A percentile compares a stretch with the other conserved stretches of the same genome.
These are phyloP conservation scores for Luperina testacea DNA, from an alignment of 2,888 invertebrate species.

Conservation along the genomic window DNA sequence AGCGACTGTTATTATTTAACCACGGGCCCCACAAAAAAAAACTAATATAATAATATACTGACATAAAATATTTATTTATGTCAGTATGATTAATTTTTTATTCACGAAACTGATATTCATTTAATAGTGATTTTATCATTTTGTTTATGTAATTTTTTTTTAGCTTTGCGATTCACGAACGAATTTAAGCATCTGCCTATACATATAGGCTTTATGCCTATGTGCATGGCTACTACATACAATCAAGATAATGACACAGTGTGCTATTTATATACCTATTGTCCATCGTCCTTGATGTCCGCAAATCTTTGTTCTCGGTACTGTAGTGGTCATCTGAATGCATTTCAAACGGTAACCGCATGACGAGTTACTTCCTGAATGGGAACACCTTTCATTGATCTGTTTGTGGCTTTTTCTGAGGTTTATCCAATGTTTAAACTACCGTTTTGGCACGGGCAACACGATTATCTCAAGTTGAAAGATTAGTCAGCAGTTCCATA, in stretches of 20 bases:
- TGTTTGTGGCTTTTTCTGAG: neutral
- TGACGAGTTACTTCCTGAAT: constrained; percentile 32
- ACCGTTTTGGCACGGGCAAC: neutral
- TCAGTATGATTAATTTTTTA: too few species aligned
- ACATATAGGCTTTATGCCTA: neutral
- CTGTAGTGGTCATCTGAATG: constrained; percentile 27
- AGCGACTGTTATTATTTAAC: too few species aligned
- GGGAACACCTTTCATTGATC: neutral
- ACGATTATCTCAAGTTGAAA: neutral
- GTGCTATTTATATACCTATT: constrained; percentile 38
- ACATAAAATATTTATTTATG: too few species aligned
- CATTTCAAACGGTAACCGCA: constrained; percentile 20
- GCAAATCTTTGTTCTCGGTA: constrained; percentile 26
- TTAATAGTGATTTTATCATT: too few species aligned
- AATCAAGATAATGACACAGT: constrained; percentile 27
- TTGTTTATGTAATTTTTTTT: too few species aligned
- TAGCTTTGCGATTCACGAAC: neutral
- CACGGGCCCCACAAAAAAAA: too few species aligned
- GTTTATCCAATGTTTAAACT: neutral
- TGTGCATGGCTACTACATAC: neutral
- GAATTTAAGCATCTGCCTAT: too few species aligned
- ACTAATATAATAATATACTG: too few species aligned
- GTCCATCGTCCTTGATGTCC: constrained; percentile 35
- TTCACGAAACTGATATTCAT: too few species aligned
- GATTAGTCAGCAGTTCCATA: too few species aligned